A percentile compares a stretch with the other conserved stretches of the same genome.
phyloP scores from a whole-genome alignment of 2,797 vertebrate species.

The Decapterus maruadsi region DNA sequence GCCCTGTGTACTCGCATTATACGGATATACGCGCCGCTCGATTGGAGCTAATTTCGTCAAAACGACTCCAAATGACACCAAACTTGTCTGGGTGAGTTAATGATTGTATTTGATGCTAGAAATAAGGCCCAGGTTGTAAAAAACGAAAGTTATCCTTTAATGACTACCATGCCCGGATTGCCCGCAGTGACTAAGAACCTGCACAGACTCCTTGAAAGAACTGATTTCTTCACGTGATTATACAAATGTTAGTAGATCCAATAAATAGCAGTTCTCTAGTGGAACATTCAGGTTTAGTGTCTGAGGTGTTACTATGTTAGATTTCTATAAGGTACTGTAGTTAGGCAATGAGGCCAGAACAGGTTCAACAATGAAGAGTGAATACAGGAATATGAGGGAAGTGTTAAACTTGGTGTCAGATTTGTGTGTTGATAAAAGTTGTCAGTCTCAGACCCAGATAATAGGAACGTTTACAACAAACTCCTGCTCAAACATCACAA shows the following conservation, averaged over 20 bases:
- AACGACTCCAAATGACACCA: too few relatives aligned
- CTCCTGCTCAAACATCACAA: conserved; percentile 13
- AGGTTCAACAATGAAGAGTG: conserved; percentile 12
- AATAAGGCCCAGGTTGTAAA: too few relatives aligned
- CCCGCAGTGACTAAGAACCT: too few relatives aligned
- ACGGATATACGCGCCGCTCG: too few relatives aligned
- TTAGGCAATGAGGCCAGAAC: conserved; percentile 45
- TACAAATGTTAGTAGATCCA: conserved; percentile 38
- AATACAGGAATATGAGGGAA: neutral
- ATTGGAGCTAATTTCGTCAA: too few relatives aligned
- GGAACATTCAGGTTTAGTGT: conserved; percentile 42
- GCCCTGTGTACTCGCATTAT: too few relatives aligned
- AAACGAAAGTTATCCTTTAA: too few relatives aligned
- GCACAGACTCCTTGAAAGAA: too few relatives aligned
- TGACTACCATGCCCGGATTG: too few relatives aligned
- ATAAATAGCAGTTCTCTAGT: conserved; percentile 18
- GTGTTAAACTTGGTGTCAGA: conserved; percentile 17
- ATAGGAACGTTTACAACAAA: conserved; percentile 10
- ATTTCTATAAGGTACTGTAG: neutral
- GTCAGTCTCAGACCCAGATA: conserved; percentile 14
- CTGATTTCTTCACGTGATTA: too few relatives aligned
- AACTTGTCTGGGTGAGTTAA: too few relatives aligned
- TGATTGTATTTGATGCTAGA: too few relatives aligned
- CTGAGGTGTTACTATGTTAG: conserved; percentile 26
- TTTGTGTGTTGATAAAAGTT: neutral